phyloP scores from a whole-genome alignment of 1,140 invertebrate genomes.

The Diplogasteroides magnus region DNA sequence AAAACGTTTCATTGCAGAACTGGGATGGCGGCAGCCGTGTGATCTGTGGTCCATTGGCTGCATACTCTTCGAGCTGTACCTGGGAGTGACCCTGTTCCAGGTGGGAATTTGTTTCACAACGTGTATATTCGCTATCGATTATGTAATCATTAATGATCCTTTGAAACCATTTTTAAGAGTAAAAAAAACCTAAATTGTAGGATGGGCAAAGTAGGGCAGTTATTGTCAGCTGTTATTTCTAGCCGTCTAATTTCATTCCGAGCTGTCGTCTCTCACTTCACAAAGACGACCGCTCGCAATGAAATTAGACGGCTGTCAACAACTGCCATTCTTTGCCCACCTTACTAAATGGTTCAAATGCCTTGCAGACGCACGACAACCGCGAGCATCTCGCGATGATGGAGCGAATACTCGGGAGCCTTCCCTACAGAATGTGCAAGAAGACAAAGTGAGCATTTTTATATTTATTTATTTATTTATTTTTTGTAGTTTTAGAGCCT shows the following conservation, averaged over 20 bases:
- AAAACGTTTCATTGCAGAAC: slow-evolving; percentile 73
- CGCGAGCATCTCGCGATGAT: slow-evolving; percentile 99
- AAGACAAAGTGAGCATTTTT: slow-evolving; percentile 69
- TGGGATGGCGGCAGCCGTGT: slow-evolving; percentile 98
- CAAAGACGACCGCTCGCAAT: too few species aligned
- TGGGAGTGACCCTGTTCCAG: slow-evolving; percentile 93
- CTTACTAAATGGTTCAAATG: too few species aligned
- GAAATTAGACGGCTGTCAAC: too few species aligned
- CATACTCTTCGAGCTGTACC: slow-evolving; percentile 96
- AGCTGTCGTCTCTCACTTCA: too few species aligned
- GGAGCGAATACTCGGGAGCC: slow-evolving; percentile 90
- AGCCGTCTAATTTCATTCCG: too few species aligned
- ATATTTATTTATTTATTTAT: background rate
- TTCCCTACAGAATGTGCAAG: slow-evolving; percentile 88
- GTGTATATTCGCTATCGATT: too few species aligned
- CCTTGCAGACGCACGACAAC: too few species aligned
- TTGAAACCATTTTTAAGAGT: background rate
- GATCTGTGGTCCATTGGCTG: slow-evolving; percentile 99
- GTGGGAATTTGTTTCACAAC: too few species aligned
- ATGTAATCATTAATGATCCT: background rate
- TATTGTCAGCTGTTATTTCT: too few species aligned
- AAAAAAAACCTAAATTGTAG: background rate
- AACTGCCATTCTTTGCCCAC: too few species aligned
- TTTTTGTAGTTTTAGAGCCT: background rate
- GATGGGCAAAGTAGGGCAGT: too few species aligned